Conservation (phyloP, 2,888 invertebrate species). For the Luperina nickerlii region DNA sequence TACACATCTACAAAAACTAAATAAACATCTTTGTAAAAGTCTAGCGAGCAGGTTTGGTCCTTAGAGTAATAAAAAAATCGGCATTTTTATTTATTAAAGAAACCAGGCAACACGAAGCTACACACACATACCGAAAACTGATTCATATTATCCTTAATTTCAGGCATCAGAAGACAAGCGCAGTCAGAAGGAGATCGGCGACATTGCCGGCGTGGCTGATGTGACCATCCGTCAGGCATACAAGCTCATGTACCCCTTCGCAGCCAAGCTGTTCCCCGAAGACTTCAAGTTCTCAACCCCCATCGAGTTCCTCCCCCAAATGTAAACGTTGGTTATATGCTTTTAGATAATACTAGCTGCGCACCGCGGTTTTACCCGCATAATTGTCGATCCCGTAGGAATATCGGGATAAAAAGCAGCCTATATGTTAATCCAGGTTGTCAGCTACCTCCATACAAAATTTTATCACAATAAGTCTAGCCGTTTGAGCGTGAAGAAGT, state of each 20-base stretch:
- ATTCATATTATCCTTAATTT: constrained; percentile 57
- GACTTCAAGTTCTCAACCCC: constrained; percentile 99
- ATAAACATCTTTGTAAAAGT: neutral
- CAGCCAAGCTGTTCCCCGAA: constrained; percentile 97
- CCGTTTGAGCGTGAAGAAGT: too few relatives aligned
- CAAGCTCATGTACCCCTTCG: constrained; percentile 98
- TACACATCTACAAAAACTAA: too few relatives aligned
- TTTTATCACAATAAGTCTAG: too few relatives aligned
- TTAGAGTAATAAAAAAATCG: neutral
- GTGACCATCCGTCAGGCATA: constrained; percentile 99
- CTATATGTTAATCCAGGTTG: too few relatives aligned
- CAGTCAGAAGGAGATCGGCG: constrained; percentile 99
- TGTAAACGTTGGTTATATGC: constrained; percentile 85
- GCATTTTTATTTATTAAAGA: neutral
- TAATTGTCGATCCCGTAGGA: too few relatives aligned
- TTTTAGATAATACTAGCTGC: constrained; percentile 15
- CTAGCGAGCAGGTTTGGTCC: neutral
- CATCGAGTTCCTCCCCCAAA: constrained; percentile 97
- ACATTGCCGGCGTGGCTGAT: constrained; percentile 99
- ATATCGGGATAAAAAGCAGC: too few relatives aligned
- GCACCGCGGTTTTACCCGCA: too few relatives aligned
- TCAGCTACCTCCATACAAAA: too few relatives aligned
- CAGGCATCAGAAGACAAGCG: constrained; percentile 98
- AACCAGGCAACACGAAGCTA: neutral
- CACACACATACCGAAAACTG: neutral